These are phyloP conservation scores for Lissocephala sabroskyi DNA, from an alignment of 2,888 invertebrate genomes.

Conservation along the genomic window DNA sequence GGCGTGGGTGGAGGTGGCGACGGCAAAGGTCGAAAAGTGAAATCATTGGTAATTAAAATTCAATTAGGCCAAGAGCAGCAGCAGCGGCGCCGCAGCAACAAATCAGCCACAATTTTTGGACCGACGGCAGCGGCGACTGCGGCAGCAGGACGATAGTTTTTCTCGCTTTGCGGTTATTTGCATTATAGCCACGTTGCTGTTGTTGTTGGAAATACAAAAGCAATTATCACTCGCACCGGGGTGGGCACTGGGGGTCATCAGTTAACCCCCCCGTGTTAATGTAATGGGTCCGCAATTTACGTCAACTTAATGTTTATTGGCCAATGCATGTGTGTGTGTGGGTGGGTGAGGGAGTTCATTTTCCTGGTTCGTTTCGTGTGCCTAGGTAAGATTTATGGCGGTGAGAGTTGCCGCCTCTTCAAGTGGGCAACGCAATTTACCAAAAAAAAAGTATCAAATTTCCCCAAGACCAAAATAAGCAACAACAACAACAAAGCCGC, in stretches of 20 bases:
- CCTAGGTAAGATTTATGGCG: conserved; percentile 54
- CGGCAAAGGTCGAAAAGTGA: conserved; percentile 33
- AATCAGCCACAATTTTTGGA: too few relatives aligned
- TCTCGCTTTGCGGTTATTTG: too few relatives aligned
- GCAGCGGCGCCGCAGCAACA: background rate
- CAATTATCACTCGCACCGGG: conserved; percentile 40
- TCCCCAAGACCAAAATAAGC: conserved; percentile 21
- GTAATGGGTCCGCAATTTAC: conserved; percentile 69
- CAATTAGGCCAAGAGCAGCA: conserved; percentile 35
- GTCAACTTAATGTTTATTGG: conserved; percentile 65
- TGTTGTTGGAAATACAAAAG: conserved; percentile 14
- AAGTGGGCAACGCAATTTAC: conserved; percentile 62
- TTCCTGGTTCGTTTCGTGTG: conserved; percentile 45
- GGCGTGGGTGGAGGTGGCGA: too few relatives aligned
- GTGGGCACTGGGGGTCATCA: background rate
- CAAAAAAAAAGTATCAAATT: conserved; percentile 69
- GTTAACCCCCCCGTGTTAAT: conserved; percentile 49
- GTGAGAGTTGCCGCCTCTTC: conserved; percentile 31
- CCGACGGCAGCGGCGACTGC: too few relatives aligned
- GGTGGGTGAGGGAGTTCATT: conserved; percentile 26
- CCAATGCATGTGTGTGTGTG: conserved; percentile 26
- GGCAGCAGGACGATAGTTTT: too few relatives aligned
- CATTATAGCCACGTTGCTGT: background rate
- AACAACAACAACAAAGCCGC: conserved; percentile 11
- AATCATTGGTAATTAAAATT: conserved; percentile 43